phyloP scores from a whole-genome alignment of 1,140 invertebrate species.

The Monochamus saltuarius region DNA sequence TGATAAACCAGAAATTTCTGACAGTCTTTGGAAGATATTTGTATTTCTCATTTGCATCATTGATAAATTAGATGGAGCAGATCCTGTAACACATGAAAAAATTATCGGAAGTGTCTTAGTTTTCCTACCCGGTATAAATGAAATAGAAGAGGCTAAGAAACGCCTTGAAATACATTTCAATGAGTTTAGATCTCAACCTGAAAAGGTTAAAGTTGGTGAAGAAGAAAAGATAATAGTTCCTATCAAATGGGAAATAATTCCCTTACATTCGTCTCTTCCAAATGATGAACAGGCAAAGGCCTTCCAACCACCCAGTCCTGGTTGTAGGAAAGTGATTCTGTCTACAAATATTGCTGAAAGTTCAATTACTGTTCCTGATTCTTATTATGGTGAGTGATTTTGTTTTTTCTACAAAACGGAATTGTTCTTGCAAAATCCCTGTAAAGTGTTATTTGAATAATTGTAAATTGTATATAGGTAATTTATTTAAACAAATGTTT shows the following conservation, averaged over 20 bases:
- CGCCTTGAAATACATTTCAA: slow-evolving; percentile 31
- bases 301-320: slow-evolving; percentile 60
- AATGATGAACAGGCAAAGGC: slow-evolving; percentile 69
- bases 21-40: slow-evolving; percentile 52
- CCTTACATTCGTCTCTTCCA: slow-evolving; percentile 72
- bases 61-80: slow-evolving; percentile 66
- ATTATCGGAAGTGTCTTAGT: slow-evolving; percentile 70
- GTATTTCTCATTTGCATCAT: slow-evolving; percentile 68
- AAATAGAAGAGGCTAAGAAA: slow-evolving; percentile 70
- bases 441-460: too few species aligned
- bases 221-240: background rate
- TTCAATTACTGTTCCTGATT: slow-evolving; percentile 92
- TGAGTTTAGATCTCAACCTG: background rate
- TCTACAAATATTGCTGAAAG: slow-evolving; percentile 97
- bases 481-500: too few species aligned
- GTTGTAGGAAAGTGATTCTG: slow-evolving; percentile 82
- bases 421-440: slow-evolving; percentile 6
- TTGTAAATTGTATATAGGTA: too few species aligned
- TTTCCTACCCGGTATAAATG: slow-evolving; percentile 83
- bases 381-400: slow-evolving; percentile 75
- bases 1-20: slow-evolving; percentile 53
- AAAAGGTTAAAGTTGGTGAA: slow-evolving; percentile 1
- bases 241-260: slow-evolving; percentile 59
- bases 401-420: background rate
- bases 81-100: slow-evolving; percentile 45